Evolutionary conservation across 2,888 invertebrate genomes (phyloP), one percentile per base, ranked within the genome.

Genomic region (Phalera bucephala): DNA sequence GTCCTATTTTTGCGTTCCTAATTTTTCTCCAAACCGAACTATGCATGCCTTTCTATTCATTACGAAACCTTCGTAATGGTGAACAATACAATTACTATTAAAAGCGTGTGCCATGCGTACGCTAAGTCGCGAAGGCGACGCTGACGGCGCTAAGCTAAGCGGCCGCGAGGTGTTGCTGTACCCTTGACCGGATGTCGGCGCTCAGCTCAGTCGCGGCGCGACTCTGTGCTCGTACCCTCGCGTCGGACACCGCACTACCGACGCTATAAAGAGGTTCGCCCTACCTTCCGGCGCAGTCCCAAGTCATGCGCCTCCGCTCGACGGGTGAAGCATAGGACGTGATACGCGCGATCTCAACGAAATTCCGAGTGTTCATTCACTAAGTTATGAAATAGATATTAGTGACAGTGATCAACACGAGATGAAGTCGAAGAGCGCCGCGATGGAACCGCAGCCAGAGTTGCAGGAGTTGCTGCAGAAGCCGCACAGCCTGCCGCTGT

Each of bases 131-230:
- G 34, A 36, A 17, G 43, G 45, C 36, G 31, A 34, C 30, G 42
- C 15, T 26, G 20, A 20, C 31, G 29, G 39, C 35, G 29, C 40
- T 29, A 38, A 44, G 31, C 35, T 23, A 45, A 45, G 53, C 62
- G 60, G 60, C 57, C 42, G 63, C 59, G 62, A 59, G 62, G 64
- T 68, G 64, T 54, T 65, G 48, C 34, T 52, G 59, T 74, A 80
- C 76, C 82, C 82, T 82, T 82, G 83, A 80, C 80, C 80, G 80
- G 51, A 57, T 61, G 60, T 55, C 67, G 66, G 60, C 58, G 65
- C 64, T 78, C 76, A 85, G 85, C 37, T 81, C 80, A 85, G 84
- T 85, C 76, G 73, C 65, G 67, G 71, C 79, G 74, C 81, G 79
- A 64, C 83, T 76, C 65, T 75, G 69, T 64, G 54, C 52, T 72